Percentiles rank a stretch among this genome's conserved stretches.
Conservation (phyloP, 2,797 vertebrate genomes). For the Spondyliosoma cantharus region DNA sequence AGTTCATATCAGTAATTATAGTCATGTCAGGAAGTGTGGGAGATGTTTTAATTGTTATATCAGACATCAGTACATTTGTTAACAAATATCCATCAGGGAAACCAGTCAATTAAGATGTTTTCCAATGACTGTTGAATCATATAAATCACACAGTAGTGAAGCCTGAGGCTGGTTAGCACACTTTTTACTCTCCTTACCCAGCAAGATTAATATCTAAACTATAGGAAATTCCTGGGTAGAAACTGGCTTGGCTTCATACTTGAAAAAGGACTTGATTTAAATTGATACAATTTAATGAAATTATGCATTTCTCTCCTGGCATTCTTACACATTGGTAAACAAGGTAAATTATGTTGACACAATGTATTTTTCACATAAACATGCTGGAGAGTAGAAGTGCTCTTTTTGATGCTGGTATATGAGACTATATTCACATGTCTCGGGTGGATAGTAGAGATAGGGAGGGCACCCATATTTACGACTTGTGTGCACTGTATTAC, state of each 20-base stretch:
- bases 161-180: not conserved
- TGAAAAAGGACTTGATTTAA: not conserved
- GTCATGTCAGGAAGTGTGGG: not conserved
- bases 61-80: slow-evolving; percentile 8
- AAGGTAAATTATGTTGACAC: not conserved
- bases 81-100: not conserved
- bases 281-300: not conserved
- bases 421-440: not conserved
- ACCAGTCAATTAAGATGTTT: not conserved
- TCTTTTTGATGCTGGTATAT: not conserved
- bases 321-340: not conserved
- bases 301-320: not conserved
- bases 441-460: too few species aligned
- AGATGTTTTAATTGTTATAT: slow-evolving; percentile 5
- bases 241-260: not conserved
- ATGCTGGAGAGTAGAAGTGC: not conserved
- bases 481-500: too few species aligned
- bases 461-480: not conserved
- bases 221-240: not conserved
- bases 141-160: not conserved
- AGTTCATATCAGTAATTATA: slow-evolving; percentile 11
- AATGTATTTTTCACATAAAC: not conserved
- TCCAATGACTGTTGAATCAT: not conserved
- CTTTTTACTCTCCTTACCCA: not conserved
- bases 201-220: not conserved